These are phyloP conservation scores for Archegozetes longisetosus DNA, from an alignment of 1,140 invertebrate species.

Conservation along the genomic window DNA sequence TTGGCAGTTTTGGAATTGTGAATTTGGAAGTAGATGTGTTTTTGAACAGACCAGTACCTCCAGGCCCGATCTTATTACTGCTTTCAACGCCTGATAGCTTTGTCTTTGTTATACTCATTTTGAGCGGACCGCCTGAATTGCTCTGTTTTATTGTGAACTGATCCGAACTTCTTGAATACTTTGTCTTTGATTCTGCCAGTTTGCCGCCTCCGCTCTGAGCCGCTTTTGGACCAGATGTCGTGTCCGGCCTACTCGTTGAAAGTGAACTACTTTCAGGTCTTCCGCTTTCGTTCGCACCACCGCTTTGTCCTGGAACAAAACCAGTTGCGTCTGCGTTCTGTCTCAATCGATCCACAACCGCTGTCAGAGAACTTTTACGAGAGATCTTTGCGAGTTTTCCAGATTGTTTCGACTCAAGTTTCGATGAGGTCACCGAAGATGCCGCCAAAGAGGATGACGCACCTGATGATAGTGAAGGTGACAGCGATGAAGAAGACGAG, in stretches of 20 bases:
- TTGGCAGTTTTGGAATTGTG: constrained; percentile 7
- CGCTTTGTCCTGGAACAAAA: constrained; percentile 11
- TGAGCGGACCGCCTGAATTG: constrained; percentile 16
- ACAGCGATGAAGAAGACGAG: constrained; percentile 2
- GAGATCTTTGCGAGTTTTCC: constrained; percentile 35
- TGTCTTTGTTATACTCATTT: constrained; percentile 23
- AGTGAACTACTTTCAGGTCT: constrained; percentile 9
- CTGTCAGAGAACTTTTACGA: constrained; percentile 50
- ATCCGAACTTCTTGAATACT: constrained; percentile 20
- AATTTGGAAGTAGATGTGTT: not conserved
- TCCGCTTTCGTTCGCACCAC: constrained; percentile 5
- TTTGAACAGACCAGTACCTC: constrained; percentile 9
- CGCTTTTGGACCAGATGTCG: constrained; percentile 1
- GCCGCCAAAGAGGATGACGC: constrained; percentile 1
- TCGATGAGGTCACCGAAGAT: not conserved
- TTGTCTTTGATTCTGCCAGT: constrained; percentile 17
- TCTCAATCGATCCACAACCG: constrained; percentile 68
- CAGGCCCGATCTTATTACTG: not conserved
- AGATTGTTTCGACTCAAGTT: constrained; percentile 14
- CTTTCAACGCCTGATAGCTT: constrained; percentile 5
- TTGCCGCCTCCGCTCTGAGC: constrained; percentile 2
- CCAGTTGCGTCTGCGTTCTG: constrained; percentile 5
- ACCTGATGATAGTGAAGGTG: not conserved
- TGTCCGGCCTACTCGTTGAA: constrained; percentile 9
- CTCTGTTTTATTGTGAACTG: constrained; percentile 23